Evolutionary conservation across 2,888 invertebrate genomes (phyloP).

Genomic region (Hoplodrina blanda): DNA sequence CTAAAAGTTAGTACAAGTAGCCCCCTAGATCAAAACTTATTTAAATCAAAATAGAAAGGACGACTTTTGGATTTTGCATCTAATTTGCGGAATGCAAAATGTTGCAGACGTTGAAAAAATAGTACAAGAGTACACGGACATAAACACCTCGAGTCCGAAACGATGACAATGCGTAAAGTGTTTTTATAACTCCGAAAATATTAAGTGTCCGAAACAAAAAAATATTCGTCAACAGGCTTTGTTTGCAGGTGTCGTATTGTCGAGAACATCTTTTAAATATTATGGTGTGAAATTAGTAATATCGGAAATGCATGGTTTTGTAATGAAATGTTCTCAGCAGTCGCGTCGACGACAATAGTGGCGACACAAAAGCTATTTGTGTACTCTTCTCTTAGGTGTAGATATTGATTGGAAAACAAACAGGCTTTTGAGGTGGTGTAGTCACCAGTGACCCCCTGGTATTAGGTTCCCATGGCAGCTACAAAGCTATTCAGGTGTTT

Average conservation of each 20-base stretch:
- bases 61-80: background rate
- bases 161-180: slow-evolving; percentile 80
- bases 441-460: slow-evolving; percentile 12
- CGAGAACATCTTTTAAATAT: slow-evolving; percentile 70
- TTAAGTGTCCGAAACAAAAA: slow-evolving; percentile 73
- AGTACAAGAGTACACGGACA: slow-evolving; percentile 62
- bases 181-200: slow-evolving; percentile 80
- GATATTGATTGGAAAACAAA: slow-evolving; percentile 37
- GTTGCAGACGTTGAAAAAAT: slow-evolving; percentile 67
- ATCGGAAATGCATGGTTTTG: slow-evolving; percentile 64
- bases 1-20: too few relatives aligned
- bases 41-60: background rate
- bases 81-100: slow-evolving; percentile 54
- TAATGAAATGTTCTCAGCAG: slow-evolving; percentile 30
- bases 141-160: slow-evolving; percentile 75
- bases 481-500: background rate
- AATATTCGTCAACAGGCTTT: slow-evolving; percentile 75
- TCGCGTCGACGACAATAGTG: slow-evolving; percentile 33
- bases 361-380: slow-evolving; percentile 28
- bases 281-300: slow-evolving; percentile 79
- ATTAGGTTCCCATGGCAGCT: slow-evolving; percentile 14
- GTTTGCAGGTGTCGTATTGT: slow-evolving; percentile 79
- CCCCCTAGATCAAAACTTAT: background rate
- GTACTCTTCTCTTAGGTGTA: slow-evolving; percentile 20
- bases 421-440: slow-evolving; percentile 23